These are phyloP conservation scores for Gymnarchus niloticus DNA, from an alignment of 2,113 vertebrate genomes.

Conservation along the genomic window DNA sequence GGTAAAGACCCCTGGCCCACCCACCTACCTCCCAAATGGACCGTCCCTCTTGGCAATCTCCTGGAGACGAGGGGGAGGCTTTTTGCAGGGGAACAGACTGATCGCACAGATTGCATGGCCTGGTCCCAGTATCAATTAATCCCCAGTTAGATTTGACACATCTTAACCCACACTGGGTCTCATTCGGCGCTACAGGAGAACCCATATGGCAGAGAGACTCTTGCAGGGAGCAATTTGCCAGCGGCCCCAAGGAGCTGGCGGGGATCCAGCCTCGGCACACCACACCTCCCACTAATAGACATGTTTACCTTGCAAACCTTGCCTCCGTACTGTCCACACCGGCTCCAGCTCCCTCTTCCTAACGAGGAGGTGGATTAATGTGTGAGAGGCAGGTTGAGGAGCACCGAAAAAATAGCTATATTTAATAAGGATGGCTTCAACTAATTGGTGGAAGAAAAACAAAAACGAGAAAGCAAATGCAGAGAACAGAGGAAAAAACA, in stretches of 20 bases:
- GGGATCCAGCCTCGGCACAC: slow-evolving; percentile 67
- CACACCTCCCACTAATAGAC: slow-evolving; percentile 78
- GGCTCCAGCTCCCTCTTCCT: background rate
- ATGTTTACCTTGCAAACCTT: slow-evolving; percentile 79
- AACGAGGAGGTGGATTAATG: slow-evolving; percentile 3
- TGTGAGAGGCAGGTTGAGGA: background rate
- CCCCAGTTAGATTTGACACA: slow-evolving; percentile 84
- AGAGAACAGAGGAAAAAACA: background rate
- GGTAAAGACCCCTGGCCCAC: background rate
- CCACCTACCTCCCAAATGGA: background rate
- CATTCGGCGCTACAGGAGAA: slow-evolving; percentile 75
- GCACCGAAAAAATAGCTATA: background rate
- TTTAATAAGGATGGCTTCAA: background rate
- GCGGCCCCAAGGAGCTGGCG: slow-evolving; percentile 71
- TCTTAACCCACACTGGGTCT: slow-evolving; percentile 80
- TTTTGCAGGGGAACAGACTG: slow-evolving; percentile 38
- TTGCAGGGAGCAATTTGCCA: slow-evolving; percentile 74
- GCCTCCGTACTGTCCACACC: slow-evolving; percentile 22
- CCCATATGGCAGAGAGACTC: slow-evolving; percentile 80
- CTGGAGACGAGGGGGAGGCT: background rate
- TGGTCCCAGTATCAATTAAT: slow-evolving; percentile 84
- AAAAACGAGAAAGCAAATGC: background rate
- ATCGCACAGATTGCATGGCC: slow-evolving; percentile 55
- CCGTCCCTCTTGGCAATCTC: background rate
- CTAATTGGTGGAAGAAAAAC: background rate